These are phyloP conservation scores for Kryphioiulus occultus DNA, from an alignment of 2,888 invertebrate species.

Conservation along the genomic window DNA sequence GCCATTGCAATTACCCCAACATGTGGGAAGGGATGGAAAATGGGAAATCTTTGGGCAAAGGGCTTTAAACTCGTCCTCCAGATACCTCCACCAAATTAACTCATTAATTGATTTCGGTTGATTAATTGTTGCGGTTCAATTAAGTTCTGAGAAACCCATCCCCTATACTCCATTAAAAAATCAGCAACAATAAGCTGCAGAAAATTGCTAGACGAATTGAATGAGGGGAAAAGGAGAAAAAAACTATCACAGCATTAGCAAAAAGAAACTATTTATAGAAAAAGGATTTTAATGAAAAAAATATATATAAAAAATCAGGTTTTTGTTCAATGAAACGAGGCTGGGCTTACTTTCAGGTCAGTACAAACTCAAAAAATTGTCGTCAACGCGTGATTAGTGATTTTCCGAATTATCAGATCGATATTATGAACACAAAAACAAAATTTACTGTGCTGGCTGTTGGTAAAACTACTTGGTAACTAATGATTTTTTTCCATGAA, in stretches of 20 bases:
- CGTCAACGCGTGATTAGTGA: too few species aligned
- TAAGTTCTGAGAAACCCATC: conserved; percentile 1
- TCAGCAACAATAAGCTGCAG: background rate
- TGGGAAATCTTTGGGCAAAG: background rate
- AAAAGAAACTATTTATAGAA: background rate
- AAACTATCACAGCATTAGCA: background rate
- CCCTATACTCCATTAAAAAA: background rate
- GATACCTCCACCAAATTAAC: background rate
- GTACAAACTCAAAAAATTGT: too few species aligned
- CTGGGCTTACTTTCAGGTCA: too few species aligned
- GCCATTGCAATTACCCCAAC: background rate
- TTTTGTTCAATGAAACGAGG: too few species aligned
- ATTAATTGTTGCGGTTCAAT: conserved; percentile 16
- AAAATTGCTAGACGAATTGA: background rate
- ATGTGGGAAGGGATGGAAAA: background rate
- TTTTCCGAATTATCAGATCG: too few species aligned
- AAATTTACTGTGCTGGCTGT: too few species aligned
- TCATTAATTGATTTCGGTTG: conserved; percentile 8
- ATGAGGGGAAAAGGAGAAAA: background rate
- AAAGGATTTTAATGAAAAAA: background rate
- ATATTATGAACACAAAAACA: too few species aligned
- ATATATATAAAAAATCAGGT: too few species aligned
- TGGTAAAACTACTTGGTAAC: too few species aligned
- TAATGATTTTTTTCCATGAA: too few species aligned
- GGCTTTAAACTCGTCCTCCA: background rate